phyloP scores from a whole-genome alignment of 1,140 invertebrate species.

The Triops longicaudatus region DNA sequence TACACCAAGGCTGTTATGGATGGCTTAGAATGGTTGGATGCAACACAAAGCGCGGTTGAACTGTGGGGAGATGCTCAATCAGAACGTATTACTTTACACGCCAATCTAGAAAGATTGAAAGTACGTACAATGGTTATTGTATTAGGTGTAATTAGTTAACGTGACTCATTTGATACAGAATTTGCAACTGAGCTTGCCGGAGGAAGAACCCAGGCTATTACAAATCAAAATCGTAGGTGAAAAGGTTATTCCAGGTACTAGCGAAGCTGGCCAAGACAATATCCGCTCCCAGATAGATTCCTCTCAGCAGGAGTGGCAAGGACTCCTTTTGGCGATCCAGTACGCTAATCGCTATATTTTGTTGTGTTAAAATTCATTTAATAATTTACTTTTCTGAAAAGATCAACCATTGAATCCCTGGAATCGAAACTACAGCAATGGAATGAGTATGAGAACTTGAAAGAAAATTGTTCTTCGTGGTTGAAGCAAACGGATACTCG shows the following conservation, averaged over 20 bases:
- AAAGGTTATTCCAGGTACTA: conserved; percentile 81
- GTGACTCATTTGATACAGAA: conserved; percentile 44
- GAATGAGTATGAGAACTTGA: conserved; percentile 81
- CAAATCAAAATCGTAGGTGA: conserved; percentile 70
- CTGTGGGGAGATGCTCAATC: conserved; percentile 78
- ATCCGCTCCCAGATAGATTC: conserved; percentile 76
- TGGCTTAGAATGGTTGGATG: conserved; percentile 81
- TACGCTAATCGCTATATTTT: conserved; percentile 30
- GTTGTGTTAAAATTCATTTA: background rate
- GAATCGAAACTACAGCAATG: conserved; percentile 78
- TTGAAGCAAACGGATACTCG: conserved; percentile 77
- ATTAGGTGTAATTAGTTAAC: background rate
- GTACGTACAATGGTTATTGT: conserved; percentile 36
- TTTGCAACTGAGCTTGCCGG: conserved; percentile 63
- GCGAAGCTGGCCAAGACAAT: conserved; percentile 72
- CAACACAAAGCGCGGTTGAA: conserved; percentile 72
- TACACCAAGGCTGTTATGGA: conserved; percentile 83
- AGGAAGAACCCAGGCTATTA: conserved; percentile 74
- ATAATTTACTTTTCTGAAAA: conserved; percentile 29
- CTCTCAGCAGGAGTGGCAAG: conserved; percentile 82
- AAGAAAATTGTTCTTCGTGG: conserved; percentile 78
- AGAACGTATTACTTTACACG: conserved; percentile 78
- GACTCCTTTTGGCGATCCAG: conserved; percentile 62
- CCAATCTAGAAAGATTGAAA: conserved; percentile 83
- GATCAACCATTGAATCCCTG: conserved; percentile 61